Evolutionary conservation across 2,888 invertebrate genomes (phyloP), one percentile per base, ranked within the genome.

Genomic region (Sipunculus nudus): DNA sequence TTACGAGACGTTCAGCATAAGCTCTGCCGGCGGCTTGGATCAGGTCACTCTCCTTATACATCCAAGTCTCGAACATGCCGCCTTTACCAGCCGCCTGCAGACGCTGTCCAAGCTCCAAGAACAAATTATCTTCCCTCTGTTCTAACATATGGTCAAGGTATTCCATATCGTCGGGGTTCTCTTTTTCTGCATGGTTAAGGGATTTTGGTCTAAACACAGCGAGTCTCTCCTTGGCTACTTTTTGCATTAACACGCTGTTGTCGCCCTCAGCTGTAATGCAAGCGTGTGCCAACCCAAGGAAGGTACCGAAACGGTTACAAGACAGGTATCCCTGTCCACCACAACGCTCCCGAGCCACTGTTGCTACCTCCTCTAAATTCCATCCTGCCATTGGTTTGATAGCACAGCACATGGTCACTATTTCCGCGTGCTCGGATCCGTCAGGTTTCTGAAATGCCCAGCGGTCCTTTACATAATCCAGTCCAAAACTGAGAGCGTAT

Each of bases 271-370:
- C 70, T 3, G 70, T 70, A 41, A 68, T 58, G 2, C 66, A 55
- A 39, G 70, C 70, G 43, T 70, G 70, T 6, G 66, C 54, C 23
- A 56, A 49, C 25, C 59, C 70, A 45, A 70, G 57, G 26, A 63
- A 60, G 1, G 60, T 63, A 16, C 68, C 64, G 35, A 63, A 67
- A 23, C 67, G 47, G 59, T 70, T 70, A 32, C 56, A 53, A n/a
- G 68, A 48, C 13, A 70, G 60, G 45, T 69, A 70, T 26, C 70
- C 70, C 35, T 70, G 70, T 10, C 70, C 70, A 8, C 70, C 70
- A 45, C 70, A 70, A 39, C 70, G 23, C 48, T 70, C 70, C 29
- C 70, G 29, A 31, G 55, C 57, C 19, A 68, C 50, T 10, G 68
- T 53, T 16, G 61, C 63, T 13, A 68, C 59, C 19, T 62, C 53